Evolutionary conservation across 2,888 invertebrate species (phyloP).

Genomic region (Epiblema foenella): DNA sequence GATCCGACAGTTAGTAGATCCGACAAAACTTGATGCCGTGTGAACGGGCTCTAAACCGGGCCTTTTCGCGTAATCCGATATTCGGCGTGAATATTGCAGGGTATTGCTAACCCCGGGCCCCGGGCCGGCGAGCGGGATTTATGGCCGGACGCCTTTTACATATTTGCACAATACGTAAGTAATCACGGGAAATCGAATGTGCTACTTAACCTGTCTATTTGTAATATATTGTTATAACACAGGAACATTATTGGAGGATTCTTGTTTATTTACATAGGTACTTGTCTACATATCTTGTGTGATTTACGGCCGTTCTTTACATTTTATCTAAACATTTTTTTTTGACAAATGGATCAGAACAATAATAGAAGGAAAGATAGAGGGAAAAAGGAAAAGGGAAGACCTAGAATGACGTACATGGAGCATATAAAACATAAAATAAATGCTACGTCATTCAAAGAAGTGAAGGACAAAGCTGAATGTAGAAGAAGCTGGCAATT

Average conservation of each 20-base stretch:
- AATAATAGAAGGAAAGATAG: no score
- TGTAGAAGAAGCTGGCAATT: no score
- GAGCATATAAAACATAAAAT: no score
- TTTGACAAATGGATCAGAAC: no score
- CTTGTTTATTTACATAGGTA: not conserved
- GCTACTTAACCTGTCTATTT: slow-evolving; percentile 13
- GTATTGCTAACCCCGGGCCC: not conserved
- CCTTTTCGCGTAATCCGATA: not conserved
- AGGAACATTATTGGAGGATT: not conserved
- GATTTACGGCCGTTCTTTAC: no score
- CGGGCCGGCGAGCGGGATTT: slow-evolving; percentile 12
- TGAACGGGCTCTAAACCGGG: not conserved
- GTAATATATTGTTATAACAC: slow-evolving; percentile 18
- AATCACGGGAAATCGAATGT: slow-evolving; percentile 33
- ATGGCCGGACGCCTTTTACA: slow-evolving; percentile 11
- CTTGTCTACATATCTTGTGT: not conserved
- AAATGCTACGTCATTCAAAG: no score
- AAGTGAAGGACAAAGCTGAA: no score
- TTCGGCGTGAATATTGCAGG: slow-evolving; percentile 18
- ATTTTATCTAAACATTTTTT: no score
- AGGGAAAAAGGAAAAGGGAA: no score
- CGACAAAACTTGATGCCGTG: no score
- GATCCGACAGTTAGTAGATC: no score
- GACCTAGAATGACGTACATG: no score
- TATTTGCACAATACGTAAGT: slow-evolving; percentile 31